Percentiles rank a stretch among this genome's conserved stretches.
phyloP scores from a whole-genome alignment of 2,888 invertebrate species.

The Euphydryas editha region DNA sequence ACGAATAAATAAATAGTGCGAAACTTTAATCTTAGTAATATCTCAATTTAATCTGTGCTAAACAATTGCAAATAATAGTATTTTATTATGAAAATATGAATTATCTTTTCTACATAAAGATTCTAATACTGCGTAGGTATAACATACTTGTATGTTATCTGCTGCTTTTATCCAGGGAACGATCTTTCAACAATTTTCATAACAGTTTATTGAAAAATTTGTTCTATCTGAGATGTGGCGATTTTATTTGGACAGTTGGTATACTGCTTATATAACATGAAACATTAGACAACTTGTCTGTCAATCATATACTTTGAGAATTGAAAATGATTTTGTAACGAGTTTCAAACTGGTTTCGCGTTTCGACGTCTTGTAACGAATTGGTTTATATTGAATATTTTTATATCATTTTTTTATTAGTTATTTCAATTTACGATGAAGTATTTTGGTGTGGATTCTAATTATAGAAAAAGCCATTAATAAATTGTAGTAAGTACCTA shows the following conservation, averaged over 20 bases:
- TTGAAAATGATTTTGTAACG: slow-evolving; percentile 14
- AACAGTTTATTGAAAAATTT: neutral
- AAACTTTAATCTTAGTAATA: too few species aligned
- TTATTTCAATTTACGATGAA: too few species aligned
- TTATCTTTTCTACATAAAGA: too few species aligned
- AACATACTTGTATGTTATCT: too few species aligned
- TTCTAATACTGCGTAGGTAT: too few species aligned
- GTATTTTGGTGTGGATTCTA: too few species aligned
- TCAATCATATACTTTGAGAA: slow-evolving; percentile 10
- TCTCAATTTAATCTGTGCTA: too few species aligned
- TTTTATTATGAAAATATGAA: too few species aligned
- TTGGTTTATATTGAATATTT: neutral
- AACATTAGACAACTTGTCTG: slow-evolving; percentile 21
- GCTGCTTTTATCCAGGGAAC: neutral
- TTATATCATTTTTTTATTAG: neutral
- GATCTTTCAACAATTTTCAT: slow-evolving; percentile 1
- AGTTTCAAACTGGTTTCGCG: slow-evolving; percentile 2
- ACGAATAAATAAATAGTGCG: too few species aligned
- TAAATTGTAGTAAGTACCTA: slow-evolving; percentile 1
- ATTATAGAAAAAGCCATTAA: neutral
- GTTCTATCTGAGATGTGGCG: neutral
- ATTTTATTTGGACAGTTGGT: slow-evolving; percentile 2
- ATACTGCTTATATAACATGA: slow-evolving; percentile 3
- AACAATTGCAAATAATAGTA: too few species aligned
- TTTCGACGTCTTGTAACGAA: slow-evolving; percentile 4